Base-by-base conservation (phyloP, 2,888 invertebrate genomes). In the Lacanobia oleracea region DNA sequence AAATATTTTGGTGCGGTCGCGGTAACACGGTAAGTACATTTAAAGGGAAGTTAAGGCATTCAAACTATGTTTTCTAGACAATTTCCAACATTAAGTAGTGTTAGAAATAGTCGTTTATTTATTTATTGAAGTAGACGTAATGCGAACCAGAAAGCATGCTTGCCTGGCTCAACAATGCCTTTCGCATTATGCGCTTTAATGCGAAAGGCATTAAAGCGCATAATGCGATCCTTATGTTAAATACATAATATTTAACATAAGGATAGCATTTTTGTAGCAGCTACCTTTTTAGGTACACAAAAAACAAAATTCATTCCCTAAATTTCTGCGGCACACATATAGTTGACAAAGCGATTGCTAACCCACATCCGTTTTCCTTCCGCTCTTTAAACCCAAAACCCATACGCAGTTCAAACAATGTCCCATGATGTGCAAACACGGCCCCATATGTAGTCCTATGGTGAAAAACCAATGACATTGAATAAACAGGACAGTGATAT, bases 401-500 rank as follows among this genome's bases (percentile, higher is more conserved):
- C 37, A 59, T 14, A 50, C 27, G 66, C 45, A 50, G 21, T 23
- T 9, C 50, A 73, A 81, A 81, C 66, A 83, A 3, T 14, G 37
- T n/a, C 37, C 48, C 14, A 48, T 50, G 56, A 33, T 33, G 33
- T 33, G 33, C 33, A 33, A 33, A 33, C 33, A 33, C 33, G 33
- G 33, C 33, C 33, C 33, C 14, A 48, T 50, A 23, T 43, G 69
- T 3, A 33, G 12, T 27, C 37, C 43, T 23, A n/a, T 27, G 56
- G 45, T 54, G 43, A 66, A 83, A 72, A 74, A 67, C 43, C 60
- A 56, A 40, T 43, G 54, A 80, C 57, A 40, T 59, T 62, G 62
- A 66, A 71, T 67, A 79, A 83, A 81, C 63, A 68, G 43, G 27
- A 51, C 53, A 33, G 50, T 37, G 59, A 54, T 50, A 53, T 43